A percentile compares a stretch with the other conserved stretches of the same genome.
phyloP scores from a whole-genome alignment of 1,140 invertebrate genomes.

The Pogonus chalceus region DNA sequence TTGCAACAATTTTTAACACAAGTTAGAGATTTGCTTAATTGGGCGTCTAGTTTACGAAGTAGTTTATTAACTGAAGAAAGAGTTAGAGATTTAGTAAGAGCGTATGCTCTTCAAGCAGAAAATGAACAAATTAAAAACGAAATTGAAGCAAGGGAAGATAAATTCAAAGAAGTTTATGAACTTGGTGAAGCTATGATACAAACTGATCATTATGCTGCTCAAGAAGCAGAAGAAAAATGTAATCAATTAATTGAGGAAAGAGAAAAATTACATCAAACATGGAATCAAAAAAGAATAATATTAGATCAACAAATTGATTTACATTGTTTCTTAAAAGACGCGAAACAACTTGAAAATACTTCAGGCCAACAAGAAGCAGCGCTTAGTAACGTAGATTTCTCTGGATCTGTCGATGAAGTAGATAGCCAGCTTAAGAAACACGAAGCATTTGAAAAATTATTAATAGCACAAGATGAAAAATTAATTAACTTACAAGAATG shows the following conservation, averaged over 20 bases:
- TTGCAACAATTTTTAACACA: constrained; percentile 65
- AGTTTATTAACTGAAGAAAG: constrained; percentile 75
- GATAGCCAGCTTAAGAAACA: constrained; percentile 80
- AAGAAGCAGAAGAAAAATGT: constrained; percentile 71
- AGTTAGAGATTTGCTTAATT: constrained; percentile 81
- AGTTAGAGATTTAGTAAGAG: constrained; percentile 75
- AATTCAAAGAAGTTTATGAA: constrained; percentile 68
- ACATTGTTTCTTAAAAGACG: constrained; percentile 90
- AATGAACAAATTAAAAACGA: constrained; percentile 89
- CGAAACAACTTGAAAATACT: constrained; percentile 83
- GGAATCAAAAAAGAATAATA: constrained; percentile 82
- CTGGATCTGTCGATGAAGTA: constrained; percentile 73
- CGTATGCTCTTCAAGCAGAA: constrained; percentile 77
- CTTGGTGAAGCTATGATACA: constrained; percentile 76
- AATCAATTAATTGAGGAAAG: constrained; percentile 58
- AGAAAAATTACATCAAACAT: constrained; percentile 67
- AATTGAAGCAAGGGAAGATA: constrained; percentile 86
- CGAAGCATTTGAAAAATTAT: constrained; percentile 79
- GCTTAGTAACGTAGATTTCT: constrained; percentile 36
- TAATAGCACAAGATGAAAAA: constrained; percentile 81
- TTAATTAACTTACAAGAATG: constrained; percentile 67
- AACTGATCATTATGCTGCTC: constrained; percentile 71
- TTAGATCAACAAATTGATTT: constrained; percentile 90
- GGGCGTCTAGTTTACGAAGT: constrained; percentile 69
- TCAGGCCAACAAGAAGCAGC: constrained; percentile 81